Conservation (phyloP, 2,113 vertebrate species). For the Alethe diademata region DNA sequence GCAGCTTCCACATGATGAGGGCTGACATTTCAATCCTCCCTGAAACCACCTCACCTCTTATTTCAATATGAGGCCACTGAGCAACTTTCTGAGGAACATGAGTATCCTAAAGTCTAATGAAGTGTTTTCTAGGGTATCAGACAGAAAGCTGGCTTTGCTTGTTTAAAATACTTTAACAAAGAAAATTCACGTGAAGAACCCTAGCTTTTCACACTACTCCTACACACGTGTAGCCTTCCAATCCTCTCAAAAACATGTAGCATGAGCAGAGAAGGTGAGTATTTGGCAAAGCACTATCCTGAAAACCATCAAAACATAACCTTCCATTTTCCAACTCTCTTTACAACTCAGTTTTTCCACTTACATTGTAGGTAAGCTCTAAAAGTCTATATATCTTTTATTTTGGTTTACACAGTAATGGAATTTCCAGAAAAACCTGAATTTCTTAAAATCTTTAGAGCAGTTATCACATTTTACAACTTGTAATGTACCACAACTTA, state of each 20-base stretch:
- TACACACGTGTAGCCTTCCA: neutral
- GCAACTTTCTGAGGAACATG: neutral
- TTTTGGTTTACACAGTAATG: neutral
- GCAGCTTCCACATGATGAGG: neutral
- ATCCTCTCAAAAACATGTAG: neutral
- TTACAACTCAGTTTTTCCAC: neutral
- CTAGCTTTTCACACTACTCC: neutral
- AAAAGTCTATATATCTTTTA: neutral
- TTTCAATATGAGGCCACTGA: neutral
- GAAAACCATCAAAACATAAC: neutral
- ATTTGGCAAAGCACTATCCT: neutral
- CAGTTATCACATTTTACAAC: neutral
- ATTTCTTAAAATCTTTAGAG: neutral
- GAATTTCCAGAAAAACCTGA: neutral
- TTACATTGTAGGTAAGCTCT: neutral
- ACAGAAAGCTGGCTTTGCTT: neutral
- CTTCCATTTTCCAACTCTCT: neutral
- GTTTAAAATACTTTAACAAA: neutral
- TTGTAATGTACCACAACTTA: neutral
- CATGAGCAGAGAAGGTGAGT: neutral
- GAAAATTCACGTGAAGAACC: neutral
- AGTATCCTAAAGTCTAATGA: neutral
- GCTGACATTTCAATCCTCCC: neutral
- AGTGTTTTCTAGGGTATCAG: neutral
- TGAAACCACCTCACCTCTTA: neutral